phyloP scores from a whole-genome alignment of 1,140 invertebrate species.

The Stegodyphus mimosarum region DNA sequence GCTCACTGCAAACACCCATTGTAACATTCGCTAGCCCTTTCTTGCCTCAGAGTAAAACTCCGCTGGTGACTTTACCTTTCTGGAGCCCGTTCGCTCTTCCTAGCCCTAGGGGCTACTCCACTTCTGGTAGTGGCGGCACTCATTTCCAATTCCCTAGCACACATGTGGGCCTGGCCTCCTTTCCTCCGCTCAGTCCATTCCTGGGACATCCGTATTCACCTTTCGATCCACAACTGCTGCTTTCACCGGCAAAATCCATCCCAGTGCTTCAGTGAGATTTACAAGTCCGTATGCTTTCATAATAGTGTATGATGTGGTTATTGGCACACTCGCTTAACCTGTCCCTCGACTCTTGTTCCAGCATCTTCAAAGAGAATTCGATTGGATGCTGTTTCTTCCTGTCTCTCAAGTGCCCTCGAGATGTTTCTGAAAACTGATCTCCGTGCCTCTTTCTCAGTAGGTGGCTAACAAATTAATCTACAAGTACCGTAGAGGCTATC shows the following conservation, averaged over 20 bases:
- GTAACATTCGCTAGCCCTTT: constrained; percentile 64
- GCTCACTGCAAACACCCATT: constrained; percentile 65
- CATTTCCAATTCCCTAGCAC: constrained; percentile 64
- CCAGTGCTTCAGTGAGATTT: constrained; percentile 62
- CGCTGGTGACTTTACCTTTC: constrained; percentile 60
- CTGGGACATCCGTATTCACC: constrained; percentile 62
- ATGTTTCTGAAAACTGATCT: neutral
- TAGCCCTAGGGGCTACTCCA: constrained; percentile 43
- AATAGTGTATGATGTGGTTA: no score
- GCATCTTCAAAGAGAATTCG: neutral
- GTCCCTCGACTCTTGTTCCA: no score
- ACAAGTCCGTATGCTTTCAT: no score
- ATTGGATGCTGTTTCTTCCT: neutral
- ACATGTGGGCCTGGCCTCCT: constrained; percentile 37
- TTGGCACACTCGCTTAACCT: no score
- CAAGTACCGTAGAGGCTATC: no score
- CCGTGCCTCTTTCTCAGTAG: neutral
- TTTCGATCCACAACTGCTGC: constrained; percentile 63
- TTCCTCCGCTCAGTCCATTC: constrained; percentile 61
- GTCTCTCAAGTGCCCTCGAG: neutral
- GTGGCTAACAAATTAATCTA: no score
- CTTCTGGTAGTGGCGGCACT: constrained; percentile 28
- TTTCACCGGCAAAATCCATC: constrained; percentile 64
- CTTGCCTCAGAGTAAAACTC: constrained; percentile 62
- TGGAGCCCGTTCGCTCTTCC: constrained; percentile 62